Percentiles rank a stretch among this genome's conserved stretches.
phyloP scores from a whole-genome alignment of 2,888 invertebrate genomes.

The Polydesmus complanatus region DNA sequence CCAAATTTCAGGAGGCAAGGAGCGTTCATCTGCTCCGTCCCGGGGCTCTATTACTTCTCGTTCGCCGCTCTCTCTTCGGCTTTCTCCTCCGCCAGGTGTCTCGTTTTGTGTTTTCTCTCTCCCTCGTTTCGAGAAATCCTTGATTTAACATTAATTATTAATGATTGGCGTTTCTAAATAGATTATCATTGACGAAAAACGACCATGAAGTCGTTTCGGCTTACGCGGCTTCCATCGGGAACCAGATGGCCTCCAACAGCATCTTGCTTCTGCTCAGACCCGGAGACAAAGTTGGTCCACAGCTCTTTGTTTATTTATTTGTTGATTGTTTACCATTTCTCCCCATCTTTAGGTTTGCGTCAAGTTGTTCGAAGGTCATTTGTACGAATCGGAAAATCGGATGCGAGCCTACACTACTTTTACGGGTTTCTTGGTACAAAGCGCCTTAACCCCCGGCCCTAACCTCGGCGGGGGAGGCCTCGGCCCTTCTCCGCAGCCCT shows the following conservation, averaged over 20 bases:
- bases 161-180: no score
- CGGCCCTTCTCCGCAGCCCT: no score
- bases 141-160: not conserved
- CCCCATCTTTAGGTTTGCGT: not conserved
- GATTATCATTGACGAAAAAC: not conserved
- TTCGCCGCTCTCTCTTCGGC: not conserved
- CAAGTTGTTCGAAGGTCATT: constrained; percentile 3
- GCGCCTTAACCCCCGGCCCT: no score
- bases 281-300: not conserved
- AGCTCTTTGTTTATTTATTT: not conserved
- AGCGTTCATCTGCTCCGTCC: not conserved
- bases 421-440: constrained; percentile 3
- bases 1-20: not conserved
- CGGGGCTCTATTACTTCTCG: not conserved
- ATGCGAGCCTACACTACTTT: constrained; percentile 4
- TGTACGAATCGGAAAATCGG: constrained; percentile 7
- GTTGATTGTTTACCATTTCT: not conserved
- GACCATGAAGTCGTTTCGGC: not conserved
- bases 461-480: no score
- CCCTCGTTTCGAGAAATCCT: not conserved
- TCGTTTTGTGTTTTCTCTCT: not conserved
- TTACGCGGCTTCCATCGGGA: not conserved
- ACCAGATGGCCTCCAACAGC: not conserved
- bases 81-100: not conserved
- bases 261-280: not conserved